phyloP scores from a whole-genome alignment of 2,797 vertebrate species.

The Ceryle rudis region DNA sequence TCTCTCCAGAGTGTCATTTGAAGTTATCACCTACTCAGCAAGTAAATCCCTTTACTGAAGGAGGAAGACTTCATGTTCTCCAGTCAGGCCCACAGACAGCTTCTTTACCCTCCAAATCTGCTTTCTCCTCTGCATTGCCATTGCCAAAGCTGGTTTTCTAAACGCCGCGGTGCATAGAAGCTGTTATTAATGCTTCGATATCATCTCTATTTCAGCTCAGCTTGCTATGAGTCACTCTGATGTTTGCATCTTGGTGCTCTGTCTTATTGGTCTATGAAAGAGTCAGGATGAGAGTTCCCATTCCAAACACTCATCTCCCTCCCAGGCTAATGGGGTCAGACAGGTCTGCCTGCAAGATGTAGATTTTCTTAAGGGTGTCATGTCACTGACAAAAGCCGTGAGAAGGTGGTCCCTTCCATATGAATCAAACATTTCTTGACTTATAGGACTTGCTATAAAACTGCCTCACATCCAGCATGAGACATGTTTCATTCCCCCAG shows the following conservation, averaged over 20 bases:
- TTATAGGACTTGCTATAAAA: neutral
- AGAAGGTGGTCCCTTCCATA: neutral
- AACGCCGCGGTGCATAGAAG: fast-evolving
- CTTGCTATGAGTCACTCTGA: neutral
- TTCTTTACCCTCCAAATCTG: neutral
- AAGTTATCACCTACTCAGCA: conserved; percentile 45
- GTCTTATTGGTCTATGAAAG: neutral
- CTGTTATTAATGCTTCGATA: neutral
- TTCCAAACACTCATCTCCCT: conserved; percentile 34
- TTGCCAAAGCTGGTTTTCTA: neutral
- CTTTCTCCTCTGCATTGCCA: neutral
- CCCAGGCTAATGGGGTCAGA: conserved; percentile 33
- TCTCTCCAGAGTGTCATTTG: conserved; percentile 8
- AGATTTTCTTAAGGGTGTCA: neutral
- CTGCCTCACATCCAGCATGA: neutral
- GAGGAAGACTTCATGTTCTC: neutral
- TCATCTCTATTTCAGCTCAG: conserved; percentile 30
- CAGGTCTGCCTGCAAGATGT: conserved; percentile 3
- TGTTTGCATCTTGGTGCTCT: conserved; percentile 26
- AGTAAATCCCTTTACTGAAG: neutral
- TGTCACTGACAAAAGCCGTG: neutral
- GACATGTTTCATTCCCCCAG: neutral
- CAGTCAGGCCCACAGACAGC: neutral
- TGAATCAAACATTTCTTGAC: neutral
- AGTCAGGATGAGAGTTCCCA: neutral